Evolutionary conservation across 2,888 invertebrate species (phyloP).

Genomic region (Ormyrus labotus): DNA sequence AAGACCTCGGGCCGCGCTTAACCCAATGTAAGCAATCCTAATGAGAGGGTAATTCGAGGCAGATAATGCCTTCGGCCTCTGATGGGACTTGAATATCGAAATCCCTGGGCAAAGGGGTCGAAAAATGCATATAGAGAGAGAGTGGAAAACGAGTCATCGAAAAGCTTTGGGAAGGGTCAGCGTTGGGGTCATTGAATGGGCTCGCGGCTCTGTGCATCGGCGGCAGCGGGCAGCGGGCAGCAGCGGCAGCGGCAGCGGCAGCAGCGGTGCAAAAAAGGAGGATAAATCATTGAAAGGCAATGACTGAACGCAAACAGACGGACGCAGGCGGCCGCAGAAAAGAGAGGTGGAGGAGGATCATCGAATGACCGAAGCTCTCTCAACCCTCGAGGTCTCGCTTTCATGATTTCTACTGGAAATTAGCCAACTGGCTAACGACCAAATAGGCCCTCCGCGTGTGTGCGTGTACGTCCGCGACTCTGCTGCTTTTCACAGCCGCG

Average conservation of each 20-base stretch:
- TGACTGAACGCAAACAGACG: slow-evolving; percentile 68
- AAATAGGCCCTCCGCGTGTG: slow-evolving; percentile 66
- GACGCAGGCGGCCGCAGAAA: slow-evolving; percentile 19
- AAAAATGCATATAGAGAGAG: slow-evolving; percentile 28
- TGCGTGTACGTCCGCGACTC: slow-evolving; percentile 19
- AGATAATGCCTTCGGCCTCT: slow-evolving; percentile 54
- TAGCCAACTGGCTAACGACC: slow-evolving; percentile 76
- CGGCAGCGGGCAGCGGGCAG: slow-evolving; percentile 49
- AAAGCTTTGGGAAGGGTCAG: slow-evolving; percentile 65
- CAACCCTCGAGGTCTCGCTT: slow-evolving; percentile 66
- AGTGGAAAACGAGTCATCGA: slow-evolving; percentile 64
- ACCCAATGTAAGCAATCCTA: neutral
- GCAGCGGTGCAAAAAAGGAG: slow-evolving; percentile 65
- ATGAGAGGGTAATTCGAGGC: neutral
- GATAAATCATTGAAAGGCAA: slow-evolving; percentile 74
- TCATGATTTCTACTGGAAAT: slow-evolving; percentile 75
- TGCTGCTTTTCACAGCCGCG: slow-evolving; percentile 38
- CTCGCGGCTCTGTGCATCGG: slow-evolving; percentile 2
- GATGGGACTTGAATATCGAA: neutral
- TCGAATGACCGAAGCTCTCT: slow-evolving; percentile 70
- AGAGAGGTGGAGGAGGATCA: slow-evolving; percentile 67
- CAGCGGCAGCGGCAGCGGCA: no score
- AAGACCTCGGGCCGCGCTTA: neutral
- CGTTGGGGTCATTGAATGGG: slow-evolving; percentile 73
- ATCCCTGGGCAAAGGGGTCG: slow-evolving; percentile 33